Conservation (phyloP, 2,888 invertebrate species). For the Meandrusa payeni region DNA sequence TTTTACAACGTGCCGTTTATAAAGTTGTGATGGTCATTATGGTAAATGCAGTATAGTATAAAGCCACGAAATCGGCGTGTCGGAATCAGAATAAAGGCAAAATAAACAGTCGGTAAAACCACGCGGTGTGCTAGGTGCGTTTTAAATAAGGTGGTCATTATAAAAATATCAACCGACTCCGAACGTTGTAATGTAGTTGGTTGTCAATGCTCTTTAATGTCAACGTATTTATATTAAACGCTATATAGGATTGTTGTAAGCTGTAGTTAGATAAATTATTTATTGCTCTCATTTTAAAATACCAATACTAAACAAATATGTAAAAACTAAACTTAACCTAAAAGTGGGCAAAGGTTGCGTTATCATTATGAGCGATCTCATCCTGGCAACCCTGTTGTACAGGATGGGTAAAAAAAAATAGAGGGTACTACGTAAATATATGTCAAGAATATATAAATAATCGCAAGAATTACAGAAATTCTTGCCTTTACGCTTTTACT, state of each 20-base stretch:
- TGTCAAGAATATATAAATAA: too few species aligned
- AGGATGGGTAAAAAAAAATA: too few species aligned
- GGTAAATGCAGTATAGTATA: conserved; percentile 73
- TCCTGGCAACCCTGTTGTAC: too few species aligned
- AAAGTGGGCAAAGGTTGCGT: too few species aligned
- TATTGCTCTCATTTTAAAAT: too few species aligned
- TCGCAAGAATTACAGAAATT: too few species aligned
- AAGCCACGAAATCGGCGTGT: conserved; percentile 79
- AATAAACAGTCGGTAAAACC: conserved; percentile 72
- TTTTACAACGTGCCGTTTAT: conserved; percentile 42
- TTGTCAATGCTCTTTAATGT: conserved; percentile 25
- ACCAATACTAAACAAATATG: too few species aligned
- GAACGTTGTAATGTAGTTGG: conserved; percentile 16
- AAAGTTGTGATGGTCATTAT: conserved; percentile 76
- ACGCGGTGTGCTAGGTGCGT: conserved; percentile 46
- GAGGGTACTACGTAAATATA: too few species aligned
- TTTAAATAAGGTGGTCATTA: conserved; percentile 59
- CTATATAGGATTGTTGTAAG: too few species aligned
- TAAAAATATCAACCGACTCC: conserved; percentile 50
- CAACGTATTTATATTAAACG: conserved; percentile 16
- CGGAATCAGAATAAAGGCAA: conserved; percentile 76
- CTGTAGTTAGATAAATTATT: conserved; percentile 12
- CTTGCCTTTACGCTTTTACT: too few species aligned
- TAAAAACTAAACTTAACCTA: too few species aligned
- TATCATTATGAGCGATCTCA: too few species aligned